phyloP scores from a whole-genome alignment of 2,113 vertebrate species.

The Ammodytes marinus region DNA sequence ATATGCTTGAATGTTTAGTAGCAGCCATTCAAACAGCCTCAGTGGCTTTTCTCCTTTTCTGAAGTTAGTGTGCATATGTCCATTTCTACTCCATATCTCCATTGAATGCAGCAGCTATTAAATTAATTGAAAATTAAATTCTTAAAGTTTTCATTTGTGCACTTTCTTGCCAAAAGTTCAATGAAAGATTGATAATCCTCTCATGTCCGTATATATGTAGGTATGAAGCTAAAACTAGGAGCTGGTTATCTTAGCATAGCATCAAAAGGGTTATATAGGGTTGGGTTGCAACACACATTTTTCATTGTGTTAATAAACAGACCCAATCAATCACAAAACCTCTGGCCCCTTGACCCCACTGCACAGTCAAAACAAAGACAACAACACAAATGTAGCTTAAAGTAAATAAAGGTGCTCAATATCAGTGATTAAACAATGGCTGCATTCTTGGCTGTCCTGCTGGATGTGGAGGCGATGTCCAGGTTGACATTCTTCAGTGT shows the following conservation, averaged over 20 bases:
- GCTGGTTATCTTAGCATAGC: neutral
- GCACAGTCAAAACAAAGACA: slow-evolving; percentile 68
- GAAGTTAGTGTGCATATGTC: too few relatives aligned
- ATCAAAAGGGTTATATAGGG: too few relatives aligned
- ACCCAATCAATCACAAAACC: slow-evolving; percentile 43
- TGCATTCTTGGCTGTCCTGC: slow-evolving; percentile 78
- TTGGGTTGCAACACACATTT: slow-evolving; percentile 26
- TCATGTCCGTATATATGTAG: neutral
- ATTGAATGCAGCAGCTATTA: slow-evolving; percentile 17
- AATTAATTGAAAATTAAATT: too few relatives aligned
- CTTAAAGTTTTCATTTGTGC: neutral
- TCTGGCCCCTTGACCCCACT: slow-evolving; percentile 46
- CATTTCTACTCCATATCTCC: slow-evolving; percentile 4
- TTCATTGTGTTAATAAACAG: slow-evolving; percentile 55
- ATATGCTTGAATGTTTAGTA: neutral
- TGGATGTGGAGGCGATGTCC: slow-evolving; percentile 73
- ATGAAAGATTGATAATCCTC: neutral
- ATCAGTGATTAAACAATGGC: slow-evolving; percentile 83
- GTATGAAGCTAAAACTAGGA: neutral
- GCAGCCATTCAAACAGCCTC: neutral
- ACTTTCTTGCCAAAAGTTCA: neutral
- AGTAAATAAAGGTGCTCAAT: slow-evolving; percentile 84
- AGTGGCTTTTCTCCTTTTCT: neutral
- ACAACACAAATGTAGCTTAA: slow-evolving; percentile 66
- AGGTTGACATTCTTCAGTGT: slow-evolving; percentile 79